phyloP scores from a whole-genome alignment of 2,113 vertebrate species.

The Acanthisitta chloris region DNA sequence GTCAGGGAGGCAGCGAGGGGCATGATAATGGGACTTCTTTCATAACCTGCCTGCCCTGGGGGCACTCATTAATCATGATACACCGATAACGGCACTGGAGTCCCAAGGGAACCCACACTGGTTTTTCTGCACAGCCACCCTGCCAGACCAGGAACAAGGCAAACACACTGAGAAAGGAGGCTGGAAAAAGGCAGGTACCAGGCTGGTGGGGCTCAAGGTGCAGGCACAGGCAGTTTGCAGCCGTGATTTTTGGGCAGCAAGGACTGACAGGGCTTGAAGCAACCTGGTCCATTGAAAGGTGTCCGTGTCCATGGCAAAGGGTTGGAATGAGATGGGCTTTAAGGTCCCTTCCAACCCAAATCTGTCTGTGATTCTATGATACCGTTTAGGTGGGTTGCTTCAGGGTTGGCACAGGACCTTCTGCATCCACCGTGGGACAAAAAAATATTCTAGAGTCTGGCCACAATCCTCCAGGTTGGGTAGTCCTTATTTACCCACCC shows the following conservation, averaged over 20 bases:
- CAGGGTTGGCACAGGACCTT: background rate
- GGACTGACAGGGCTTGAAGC: background rate
- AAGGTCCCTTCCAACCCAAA: background rate
- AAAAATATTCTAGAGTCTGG: background rate
- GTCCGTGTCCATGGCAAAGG: background rate
- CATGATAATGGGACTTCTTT: background rate
- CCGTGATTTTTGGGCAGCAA: background rate
- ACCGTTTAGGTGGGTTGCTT: background rate
- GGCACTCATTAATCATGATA: background rate
- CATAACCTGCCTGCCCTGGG: constrained; percentile 20
- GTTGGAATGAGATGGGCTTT: background rate
- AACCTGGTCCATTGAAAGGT: background rate
- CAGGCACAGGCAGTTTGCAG: background rate
- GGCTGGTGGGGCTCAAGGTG: background rate
- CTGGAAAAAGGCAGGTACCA: background rate
- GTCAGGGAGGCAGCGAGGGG: constrained; percentile 2
- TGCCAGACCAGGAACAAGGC: background rate
- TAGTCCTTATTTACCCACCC: background rate
- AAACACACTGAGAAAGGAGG: background rate
- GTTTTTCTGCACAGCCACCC: background rate
- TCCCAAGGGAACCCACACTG: background rate
- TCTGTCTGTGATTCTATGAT: background rate
- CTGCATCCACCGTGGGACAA: background rate
- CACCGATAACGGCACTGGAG: background rate
- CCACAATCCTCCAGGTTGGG: background rate